phyloP scores from a whole-genome alignment of 2,113 vertebrate genomes.

The Eleginops maclovinus region DNA sequence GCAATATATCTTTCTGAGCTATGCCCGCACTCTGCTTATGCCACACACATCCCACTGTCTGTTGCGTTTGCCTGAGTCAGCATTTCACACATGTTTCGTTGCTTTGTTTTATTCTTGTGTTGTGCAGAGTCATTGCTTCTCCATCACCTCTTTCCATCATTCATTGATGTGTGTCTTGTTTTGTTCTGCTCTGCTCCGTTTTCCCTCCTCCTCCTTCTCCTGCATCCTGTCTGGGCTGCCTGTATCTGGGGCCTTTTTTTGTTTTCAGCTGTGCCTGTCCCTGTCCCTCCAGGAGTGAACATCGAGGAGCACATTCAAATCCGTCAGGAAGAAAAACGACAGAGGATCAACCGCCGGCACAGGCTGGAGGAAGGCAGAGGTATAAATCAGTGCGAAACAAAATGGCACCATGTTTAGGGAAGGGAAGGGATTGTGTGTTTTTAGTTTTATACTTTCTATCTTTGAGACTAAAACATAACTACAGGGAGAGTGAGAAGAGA shows the following conservation, averaged over 20 bases:
- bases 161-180: constrained; percentile 80
- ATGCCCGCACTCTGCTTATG: constrained; percentile 20
- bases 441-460: neutral
- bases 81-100: constrained; percentile 13
- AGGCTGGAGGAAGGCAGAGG: constrained; percentile 96
- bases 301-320: constrained; percentile 99
- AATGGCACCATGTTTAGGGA: neutral
- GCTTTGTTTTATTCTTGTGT: constrained; percentile 43
- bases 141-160: constrained; percentile 72
- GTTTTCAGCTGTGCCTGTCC: constrained; percentile 95
- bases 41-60: constrained; percentile 28
- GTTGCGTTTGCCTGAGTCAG: constrained; percentile 46
- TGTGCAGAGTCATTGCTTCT: constrained; percentile 66
- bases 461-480: constrained; percentile 7
- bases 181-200: constrained; percentile 77
- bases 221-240: constrained; percentile 72
- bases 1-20: constrained; percentile 7
- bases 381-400: constrained; percentile 70
- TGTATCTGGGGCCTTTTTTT: constrained; percentile 72
- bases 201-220: constrained; percentile 39
- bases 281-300: constrained; percentile 95
- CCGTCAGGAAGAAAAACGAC: constrained; percentile 96
- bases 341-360: constrained; percentile 94
- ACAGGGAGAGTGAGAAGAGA: neutral
- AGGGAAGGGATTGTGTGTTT: constrained; percentile 2